A percentile compares a stretch with the other conserved stretches of the same genome.
phyloP scores from a whole-genome alignment of 2,113 vertebrate genomes.

The Labrus mixtus region DNA sequence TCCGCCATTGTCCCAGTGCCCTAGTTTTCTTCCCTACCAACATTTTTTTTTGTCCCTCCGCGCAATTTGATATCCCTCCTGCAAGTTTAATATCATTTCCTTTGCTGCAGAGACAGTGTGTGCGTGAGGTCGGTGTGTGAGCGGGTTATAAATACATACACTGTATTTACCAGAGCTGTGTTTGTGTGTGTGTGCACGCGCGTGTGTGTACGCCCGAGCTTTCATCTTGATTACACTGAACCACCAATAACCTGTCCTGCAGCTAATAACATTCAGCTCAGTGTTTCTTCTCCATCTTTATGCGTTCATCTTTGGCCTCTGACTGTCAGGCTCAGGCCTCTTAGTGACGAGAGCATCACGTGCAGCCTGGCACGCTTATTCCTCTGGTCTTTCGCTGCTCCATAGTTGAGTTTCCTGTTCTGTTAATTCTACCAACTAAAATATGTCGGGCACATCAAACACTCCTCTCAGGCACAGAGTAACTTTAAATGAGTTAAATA shows the following conservation, averaged over 20 bases:
- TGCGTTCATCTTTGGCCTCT: conserved; percentile 6
- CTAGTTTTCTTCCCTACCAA: conserved; percentile 75
- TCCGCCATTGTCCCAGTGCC: conserved; percentile 82
- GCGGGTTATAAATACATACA: conserved; percentile 57
- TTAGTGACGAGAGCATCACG: background rate
- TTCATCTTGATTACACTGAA: conserved; percentile 70
- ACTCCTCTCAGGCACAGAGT: no score
- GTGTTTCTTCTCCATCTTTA: conserved; percentile 18
- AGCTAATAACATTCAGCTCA: conserved; percentile 44
- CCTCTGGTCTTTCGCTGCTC: no score
- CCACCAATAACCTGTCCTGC: conserved; percentile 27
- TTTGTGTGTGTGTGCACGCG: conserved; percentile 34
- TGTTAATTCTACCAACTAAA: no score
- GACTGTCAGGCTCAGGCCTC: conserved; percentile 3
- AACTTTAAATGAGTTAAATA: no score
- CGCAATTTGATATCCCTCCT: conserved; percentile 82
- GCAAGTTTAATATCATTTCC: conserved; percentile 84
- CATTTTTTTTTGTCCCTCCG: conserved; percentile 72
- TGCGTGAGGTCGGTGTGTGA: conserved; percentile 54
- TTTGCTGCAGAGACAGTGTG: conserved; percentile 61
- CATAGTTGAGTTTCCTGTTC: no score
- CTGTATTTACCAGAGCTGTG: conserved; percentile 31
- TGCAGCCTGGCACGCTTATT: background rate
- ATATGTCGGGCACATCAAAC: no score
- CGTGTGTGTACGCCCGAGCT: conserved; percentile 34